phyloP scores from a whole-genome alignment of 1,140 invertebrate genomes.

The Coptotermes formosanus region DNA sequence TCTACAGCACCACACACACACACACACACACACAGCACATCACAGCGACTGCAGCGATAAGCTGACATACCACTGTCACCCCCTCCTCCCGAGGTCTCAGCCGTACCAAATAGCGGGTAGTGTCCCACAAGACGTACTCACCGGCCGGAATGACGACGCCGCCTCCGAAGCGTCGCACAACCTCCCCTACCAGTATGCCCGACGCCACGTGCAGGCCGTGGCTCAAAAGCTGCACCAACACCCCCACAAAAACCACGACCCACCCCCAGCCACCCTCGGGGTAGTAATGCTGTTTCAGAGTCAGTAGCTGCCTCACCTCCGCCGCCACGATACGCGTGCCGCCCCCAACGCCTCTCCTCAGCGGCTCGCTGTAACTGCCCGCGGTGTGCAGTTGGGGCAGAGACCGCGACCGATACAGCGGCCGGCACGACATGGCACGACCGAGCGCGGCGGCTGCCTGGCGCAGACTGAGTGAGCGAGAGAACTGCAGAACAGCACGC shows the following conservation, averaged over 20 bases:
- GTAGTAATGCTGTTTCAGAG: conserved; percentile 56
- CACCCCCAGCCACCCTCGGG: conserved; percentile 62
- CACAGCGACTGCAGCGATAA: no score
- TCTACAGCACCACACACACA: no score
- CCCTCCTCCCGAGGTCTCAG: no score
- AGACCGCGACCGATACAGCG: neutral
- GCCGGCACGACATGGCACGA: neutral
- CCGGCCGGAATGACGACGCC: neutral
- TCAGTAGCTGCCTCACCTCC: conserved; percentile 3
- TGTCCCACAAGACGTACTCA: neutral
- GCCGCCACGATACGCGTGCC: neutral
- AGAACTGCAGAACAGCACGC: neutral
- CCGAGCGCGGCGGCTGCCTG: neutral
- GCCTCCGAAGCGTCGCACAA: conserved; percentile 38
- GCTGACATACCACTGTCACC: no score
- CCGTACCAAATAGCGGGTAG: no score
- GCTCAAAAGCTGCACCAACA: conserved; percentile 54
- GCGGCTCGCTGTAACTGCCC: conserved; percentile 5
- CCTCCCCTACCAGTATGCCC: conserved; percentile 47
- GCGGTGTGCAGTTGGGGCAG: conserved; percentile 4
- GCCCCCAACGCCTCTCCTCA: neutral
- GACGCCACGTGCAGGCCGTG: conserved; percentile 53
- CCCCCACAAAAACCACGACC: conserved; percentile 54
- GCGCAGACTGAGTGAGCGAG: neutral
- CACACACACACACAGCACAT: no score